Evolutionary conservation across 2,113 vertebrate genomes (phyloP).

Genomic region (Talpa occidentalis): DNA sequence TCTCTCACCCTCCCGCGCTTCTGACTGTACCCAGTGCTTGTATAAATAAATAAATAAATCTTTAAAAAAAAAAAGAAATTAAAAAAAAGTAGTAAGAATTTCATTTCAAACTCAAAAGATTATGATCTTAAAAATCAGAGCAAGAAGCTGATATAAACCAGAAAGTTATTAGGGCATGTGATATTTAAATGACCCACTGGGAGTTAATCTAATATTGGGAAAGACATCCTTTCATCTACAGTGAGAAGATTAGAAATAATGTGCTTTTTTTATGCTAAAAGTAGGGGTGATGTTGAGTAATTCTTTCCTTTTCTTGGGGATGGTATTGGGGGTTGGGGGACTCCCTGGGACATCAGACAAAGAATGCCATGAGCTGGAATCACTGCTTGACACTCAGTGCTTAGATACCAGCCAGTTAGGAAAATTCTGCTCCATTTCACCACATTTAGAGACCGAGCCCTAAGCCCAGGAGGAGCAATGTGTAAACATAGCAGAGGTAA

Average conservation of each 20-base stretch:
- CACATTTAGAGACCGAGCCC: conserved; percentile 65
- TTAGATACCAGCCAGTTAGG: conserved; percentile 42
- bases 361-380: not conserved
- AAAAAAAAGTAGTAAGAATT: not conserved
- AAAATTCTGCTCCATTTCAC: not conserved
- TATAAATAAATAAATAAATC: too few relatives aligned
- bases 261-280: not conserved
- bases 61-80: too few relatives aligned
- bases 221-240: not conserved
- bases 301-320: not conserved
- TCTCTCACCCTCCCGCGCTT: too few relatives aligned
- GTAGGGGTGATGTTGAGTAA: not conserved
- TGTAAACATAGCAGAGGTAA: conserved; percentile 75
- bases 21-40: too few relatives aligned
- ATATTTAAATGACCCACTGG: not conserved
- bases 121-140: not conserved
- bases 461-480: conserved; percentile 53
- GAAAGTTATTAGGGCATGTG: not conserved
- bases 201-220: not conserved
- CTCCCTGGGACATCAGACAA: not conserved
- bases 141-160: not conserved
- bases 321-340: too few relatives aligned
- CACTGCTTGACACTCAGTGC: not conserved
- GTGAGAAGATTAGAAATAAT: not conserved
- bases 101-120: not conserved